phyloP scores from a whole-genome alignment of 2,113 vertebrate species.

The Gavialis gangeticus region DNA sequence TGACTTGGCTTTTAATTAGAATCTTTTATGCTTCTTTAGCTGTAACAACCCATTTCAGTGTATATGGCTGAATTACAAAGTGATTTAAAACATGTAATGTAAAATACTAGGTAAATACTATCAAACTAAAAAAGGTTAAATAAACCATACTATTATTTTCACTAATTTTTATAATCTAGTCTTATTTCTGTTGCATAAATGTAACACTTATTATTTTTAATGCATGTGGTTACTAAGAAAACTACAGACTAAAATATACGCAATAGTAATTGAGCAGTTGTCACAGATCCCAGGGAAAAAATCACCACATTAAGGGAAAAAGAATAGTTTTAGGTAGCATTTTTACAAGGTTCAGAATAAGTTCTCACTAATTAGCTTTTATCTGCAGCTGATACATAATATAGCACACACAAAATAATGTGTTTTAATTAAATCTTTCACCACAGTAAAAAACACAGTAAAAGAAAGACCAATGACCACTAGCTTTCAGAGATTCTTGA shows the following conservation, averaged over 20 bases:
- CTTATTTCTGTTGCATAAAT: background rate
- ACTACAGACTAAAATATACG: background rate
- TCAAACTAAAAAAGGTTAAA: slow-evolving; percentile 27
- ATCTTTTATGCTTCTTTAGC: slow-evolving; percentile 2
- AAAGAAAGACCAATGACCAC: background rate
- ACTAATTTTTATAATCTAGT: background rate
- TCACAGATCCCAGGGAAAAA: slow-evolving; percentile 21
- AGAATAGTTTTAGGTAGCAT: background rate
- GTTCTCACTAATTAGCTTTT: background rate
- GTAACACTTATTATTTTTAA: slow-evolving; percentile 33
- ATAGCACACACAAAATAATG: background rate
- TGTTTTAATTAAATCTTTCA: background rate
- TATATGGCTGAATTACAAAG: slow-evolving; percentile 10
- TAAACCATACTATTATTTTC: background rate
- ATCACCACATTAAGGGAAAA: slow-evolving; percentile 16
- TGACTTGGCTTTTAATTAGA: background rate
- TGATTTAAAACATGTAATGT: slow-evolving; percentile 7
- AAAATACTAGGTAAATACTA: background rate
- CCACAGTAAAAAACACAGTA: background rate
- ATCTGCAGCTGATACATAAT: background rate
- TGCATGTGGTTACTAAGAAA: slow-evolving; percentile 3
- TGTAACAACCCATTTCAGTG: slow-evolving; percentile 24
- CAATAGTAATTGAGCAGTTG: slow-evolving; percentile 20
- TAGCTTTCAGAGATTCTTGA: background rate
- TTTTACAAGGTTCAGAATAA: background rate